Percentiles rank a stretch among this genome's conserved stretches.
phyloP scores from a whole-genome alignment of 2,888 invertebrate genomes.

The Antitype chi region DNA sequence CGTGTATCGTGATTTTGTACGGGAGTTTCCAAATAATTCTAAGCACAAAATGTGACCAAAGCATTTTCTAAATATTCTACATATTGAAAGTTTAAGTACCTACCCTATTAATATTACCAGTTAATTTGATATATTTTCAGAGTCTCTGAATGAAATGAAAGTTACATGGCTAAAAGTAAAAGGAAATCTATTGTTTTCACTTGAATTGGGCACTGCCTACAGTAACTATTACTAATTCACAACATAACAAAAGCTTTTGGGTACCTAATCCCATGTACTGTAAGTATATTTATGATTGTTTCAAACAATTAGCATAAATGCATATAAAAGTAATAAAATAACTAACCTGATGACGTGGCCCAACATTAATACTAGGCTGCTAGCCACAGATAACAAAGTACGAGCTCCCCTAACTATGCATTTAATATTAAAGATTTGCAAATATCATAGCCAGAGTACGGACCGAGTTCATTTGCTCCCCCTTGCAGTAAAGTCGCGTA shows the following conservation, averaged over 20 bases:
- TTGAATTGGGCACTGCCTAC: background rate
- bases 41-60: too few species aligned
- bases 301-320: constrained; percentile 51
- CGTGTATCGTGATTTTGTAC: background rate
- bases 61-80: background rate
- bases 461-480: constrained; percentile 75
- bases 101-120: background rate
- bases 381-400: constrained; percentile 80
- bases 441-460: constrained; percentile 75
- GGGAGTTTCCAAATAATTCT: background rate
- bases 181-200: background rate
- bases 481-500: constrained; percentile 72
- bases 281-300: constrained; percentile 23
- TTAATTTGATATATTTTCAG: background rate
- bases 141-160: too few species aligned
- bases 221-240: background rate
- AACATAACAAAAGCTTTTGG: background rate
- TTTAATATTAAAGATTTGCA: constrained; percentile 86
- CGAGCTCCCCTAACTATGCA: constrained; percentile 76
- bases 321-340: constrained; percentile 52
- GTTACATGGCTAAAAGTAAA: background rate
- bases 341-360: constrained; percentile 58
- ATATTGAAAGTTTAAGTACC: background rate
- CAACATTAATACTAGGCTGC: constrained; percentile 71
- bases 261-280: background rate